Evolutionary conservation across 2,888 invertebrate species (phyloP).

Genomic region (Noctua fimbriata): DNA sequence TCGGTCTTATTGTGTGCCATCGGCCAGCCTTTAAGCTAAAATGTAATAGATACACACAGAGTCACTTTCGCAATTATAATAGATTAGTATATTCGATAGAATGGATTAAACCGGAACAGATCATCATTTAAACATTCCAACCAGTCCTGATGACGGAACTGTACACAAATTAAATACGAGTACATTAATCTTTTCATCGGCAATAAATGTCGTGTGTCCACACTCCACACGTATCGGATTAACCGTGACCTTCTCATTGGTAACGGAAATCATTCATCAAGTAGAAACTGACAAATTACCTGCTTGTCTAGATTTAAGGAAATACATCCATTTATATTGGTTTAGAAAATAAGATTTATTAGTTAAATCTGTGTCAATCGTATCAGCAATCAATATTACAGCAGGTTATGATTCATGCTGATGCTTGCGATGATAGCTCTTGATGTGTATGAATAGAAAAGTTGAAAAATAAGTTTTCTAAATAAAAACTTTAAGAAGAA

Average conservation of each 20-base stretch:
- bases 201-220: slow-evolving; percentile 25
- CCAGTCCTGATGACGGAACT: slow-evolving; percentile 20
- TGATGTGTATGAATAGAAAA: not conserved
- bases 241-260: slow-evolving; percentile 21
- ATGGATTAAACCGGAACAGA: slow-evolving; percentile 18
- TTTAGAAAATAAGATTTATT: slow-evolving; percentile 38
- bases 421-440: not conserved
- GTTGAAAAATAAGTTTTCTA: not conserved
- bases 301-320: slow-evolving; percentile 28
- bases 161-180: slow-evolving; percentile 25
- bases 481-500: not conserved
- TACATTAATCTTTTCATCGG: slow-evolving; percentile 37
- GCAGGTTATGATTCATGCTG: not conserved
- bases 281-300: slow-evolving; percentile 37
- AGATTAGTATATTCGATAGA: not conserved
- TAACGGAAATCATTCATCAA: slow-evolving; percentile 32
- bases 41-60: not conserved
- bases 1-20: not conserved
- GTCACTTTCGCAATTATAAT: not conserved
- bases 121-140: not conserved
- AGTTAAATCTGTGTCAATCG: slow-evolving; percentile 13
- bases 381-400: not conserved
- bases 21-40: not conserved
- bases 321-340: slow-evolving; percentile 11
- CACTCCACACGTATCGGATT: slow-evolving; percentile 9